These are phyloP conservation scores for Aphis gossypii DNA, from an alignment of 1,140 invertebrate genomes.

Conservation along the genomic window DNA sequence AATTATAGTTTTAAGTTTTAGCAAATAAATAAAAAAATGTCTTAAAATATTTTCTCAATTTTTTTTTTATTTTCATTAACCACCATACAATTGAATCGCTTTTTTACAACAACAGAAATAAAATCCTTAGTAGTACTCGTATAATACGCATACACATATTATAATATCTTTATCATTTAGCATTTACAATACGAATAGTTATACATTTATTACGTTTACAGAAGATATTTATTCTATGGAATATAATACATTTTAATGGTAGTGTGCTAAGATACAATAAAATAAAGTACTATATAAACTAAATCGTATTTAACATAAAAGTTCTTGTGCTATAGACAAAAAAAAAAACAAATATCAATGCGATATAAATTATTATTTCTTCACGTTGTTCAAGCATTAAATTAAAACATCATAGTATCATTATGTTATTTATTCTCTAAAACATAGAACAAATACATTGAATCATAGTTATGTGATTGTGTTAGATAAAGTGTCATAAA, in stretches of 20 bases:
- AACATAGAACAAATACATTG: neutral
- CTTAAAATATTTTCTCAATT: neutral
- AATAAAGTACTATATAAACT: constrained; percentile 3
- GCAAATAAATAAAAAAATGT: neutral
- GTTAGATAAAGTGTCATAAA: neutral
- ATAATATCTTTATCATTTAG: neutral
- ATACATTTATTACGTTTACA: neutral
- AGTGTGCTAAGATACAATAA: neutral
- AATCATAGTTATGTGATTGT: neutral
- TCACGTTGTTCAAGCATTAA: neutral
- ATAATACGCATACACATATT: neutral
- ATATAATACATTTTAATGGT: constrained; percentile 10
- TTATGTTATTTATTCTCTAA: neutral
- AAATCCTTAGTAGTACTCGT: neutral
- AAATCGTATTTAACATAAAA: constrained; percentile 12
- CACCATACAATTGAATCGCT: neutral
- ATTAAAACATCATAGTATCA: neutral
- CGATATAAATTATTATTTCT: constrained; percentile 1
- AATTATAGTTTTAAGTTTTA: neutral
- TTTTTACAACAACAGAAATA: neutral
- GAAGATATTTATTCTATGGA: neutral
- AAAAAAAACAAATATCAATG: neutral
- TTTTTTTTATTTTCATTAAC: neutral
- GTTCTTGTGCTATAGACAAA: neutral
- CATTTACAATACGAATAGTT: neutral